Base-by-base conservation (phyloP, 1,140 invertebrate genomes). In the Aphis gossypii region DNA sequence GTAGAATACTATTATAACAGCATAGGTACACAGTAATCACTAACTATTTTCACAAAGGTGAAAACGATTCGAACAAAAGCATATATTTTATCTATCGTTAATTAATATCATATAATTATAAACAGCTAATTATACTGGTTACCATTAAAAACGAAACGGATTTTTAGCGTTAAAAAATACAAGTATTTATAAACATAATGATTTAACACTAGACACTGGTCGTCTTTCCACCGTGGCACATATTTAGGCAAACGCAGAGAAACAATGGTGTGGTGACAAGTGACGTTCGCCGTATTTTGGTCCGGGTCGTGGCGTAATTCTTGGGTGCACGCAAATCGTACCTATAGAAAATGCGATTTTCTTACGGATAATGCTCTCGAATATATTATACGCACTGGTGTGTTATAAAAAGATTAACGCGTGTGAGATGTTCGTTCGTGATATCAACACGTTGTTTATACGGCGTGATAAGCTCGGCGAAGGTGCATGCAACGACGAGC, bases 391-490 rank as follows among this genome's bases (percentile, higher is more conserved):
- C 38, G 14, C 90, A 23, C 9, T 51, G 90, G 68, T 51, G 90
- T n/a, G 90, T 83, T 48, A 92, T 30, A 92, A 90, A 90, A 92
- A 92, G 60, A 92, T 92, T 92, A 92, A 23, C 35, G 44, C 38
- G 5, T 9, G 30, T 7, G 30, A 54, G 90, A 92, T 92, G 60
- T 23, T n/a, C 18, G n/a, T 7, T 82, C 6, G 60, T 48, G 20
- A 51, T 92, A 91, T 51, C n/a, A 84, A 84, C 41, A 84, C 9
- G 60, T 68, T 68, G 30, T 68, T n/a, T 76, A 30, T 76, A 18
- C 14, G 30, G n/a, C 5, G 30, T n/a, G n/a, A 76, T 76, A n/a
- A 76, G 14, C n/a, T n/a, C 30, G 14, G 60, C 11, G 11, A n/a
- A 76, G 14, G 14, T 14, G 1, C 48, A 51, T 11, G 48, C 48